phyloP scores from a whole-genome alignment of 2,888 invertebrate species.

The Aricia artaxerxes region DNA sequence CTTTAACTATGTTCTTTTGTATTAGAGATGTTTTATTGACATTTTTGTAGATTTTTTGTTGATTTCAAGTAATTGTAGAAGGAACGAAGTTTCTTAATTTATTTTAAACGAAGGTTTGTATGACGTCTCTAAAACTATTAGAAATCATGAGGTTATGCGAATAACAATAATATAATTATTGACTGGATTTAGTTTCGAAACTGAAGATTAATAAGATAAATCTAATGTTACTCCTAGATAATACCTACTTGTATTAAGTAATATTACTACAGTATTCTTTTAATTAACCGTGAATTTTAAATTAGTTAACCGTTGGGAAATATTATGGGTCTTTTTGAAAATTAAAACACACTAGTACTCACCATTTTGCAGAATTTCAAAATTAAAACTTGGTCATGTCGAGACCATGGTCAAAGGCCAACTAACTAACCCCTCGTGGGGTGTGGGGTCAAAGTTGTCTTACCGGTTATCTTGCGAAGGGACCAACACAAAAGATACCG shows the following conservation, averaged over 20 bases:
- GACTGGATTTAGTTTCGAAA: too few relatives aligned
- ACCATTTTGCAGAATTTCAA: conserved; percentile 2
- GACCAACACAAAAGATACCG: conserved; percentile 60
- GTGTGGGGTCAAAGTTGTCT: conserved; percentile 73
- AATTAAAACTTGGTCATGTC: conserved; percentile 33
- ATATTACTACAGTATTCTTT: too few relatives aligned
- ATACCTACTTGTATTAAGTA: too few relatives aligned
- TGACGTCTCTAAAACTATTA: too few relatives aligned
- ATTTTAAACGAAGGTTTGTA: too few relatives aligned
- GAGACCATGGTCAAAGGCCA: conserved; percentile 60
- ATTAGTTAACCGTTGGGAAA: neutral
- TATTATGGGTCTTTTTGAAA: neutral
- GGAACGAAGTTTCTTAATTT: too few relatives aligned
- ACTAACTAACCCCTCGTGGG: conserved; percentile 69
- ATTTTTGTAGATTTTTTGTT: neutral
- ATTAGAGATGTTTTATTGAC: neutral
- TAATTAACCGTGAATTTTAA: neutral
- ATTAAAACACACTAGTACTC: neutral
- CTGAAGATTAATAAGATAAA: too few relatives aligned
- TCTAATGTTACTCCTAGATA: too few relatives aligned
- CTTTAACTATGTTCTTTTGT: neutral
- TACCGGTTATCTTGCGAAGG: conserved; percentile 76
- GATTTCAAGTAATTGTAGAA: too few relatives aligned
- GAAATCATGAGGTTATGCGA: too few relatives aligned
- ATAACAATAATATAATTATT: too few relatives aligned